Evolutionary conservation across 2,888 invertebrate genomes (phyloP).

Genomic region (Sepiola atlantica): DNA sequence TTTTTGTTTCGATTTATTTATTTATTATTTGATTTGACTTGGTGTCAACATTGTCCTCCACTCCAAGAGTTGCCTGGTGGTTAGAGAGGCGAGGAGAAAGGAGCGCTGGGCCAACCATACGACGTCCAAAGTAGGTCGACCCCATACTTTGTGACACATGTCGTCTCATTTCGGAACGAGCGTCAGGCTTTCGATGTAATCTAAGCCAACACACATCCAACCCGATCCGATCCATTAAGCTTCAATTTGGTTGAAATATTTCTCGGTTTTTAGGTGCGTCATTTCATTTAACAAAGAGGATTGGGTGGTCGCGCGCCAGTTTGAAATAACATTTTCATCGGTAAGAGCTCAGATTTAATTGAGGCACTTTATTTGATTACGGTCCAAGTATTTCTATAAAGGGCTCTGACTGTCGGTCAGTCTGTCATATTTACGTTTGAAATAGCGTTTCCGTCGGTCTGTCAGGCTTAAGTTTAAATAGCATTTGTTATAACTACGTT

Average conservation of each 20-base stretch:
- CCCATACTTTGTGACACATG: slow-evolving; percentile 4
- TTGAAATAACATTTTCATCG: too few relatives aligned
- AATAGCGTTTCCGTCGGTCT: too few relatives aligned
- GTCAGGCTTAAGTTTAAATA: too few relatives aligned
- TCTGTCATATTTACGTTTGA: too few relatives aligned
- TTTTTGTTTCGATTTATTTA: neutral
- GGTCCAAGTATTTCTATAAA: too few relatives aligned
- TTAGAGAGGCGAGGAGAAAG: neutral
- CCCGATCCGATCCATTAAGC: slow-evolving; percentile 8
- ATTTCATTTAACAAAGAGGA: too few relatives aligned
- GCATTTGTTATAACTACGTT: too few relatives aligned
- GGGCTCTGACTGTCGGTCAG: too few relatives aligned
- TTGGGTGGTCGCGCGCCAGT: too few relatives aligned
- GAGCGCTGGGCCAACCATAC: neutral
- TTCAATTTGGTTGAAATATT: neutral
- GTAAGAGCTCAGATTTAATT: too few relatives aligned
- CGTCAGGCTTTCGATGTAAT: slow-evolving; percentile 2
- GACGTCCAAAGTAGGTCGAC: slow-evolving; percentile 1
- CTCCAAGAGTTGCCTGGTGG: neutral
- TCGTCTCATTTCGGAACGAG: neutral
- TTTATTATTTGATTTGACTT: neutral
- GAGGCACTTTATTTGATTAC: too few relatives aligned
- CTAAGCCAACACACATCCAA: neutral
- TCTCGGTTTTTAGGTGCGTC: neutral
- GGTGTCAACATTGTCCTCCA: neutral